phyloP scores from a whole-genome alignment of 2,888 invertebrate genomes.

The Aporophyla nigra region DNA sequence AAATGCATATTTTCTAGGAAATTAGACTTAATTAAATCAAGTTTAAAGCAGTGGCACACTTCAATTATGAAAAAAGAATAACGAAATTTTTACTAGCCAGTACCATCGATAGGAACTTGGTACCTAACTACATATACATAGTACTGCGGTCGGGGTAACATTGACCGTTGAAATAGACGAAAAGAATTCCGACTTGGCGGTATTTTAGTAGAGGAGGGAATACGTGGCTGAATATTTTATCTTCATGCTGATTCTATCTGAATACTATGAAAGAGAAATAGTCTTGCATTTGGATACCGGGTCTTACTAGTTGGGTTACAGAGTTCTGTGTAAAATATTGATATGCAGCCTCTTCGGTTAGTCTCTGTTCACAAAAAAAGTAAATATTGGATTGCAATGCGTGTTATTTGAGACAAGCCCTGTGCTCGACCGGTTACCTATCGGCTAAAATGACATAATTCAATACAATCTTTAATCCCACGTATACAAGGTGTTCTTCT shows the following conservation, averaged over 20 bases:
- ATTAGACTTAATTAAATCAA: slow-evolving; percentile 10
- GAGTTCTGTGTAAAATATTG: slow-evolving; percentile 23
- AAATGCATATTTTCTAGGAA: slow-evolving; percentile 2
- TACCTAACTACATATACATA: not conserved
- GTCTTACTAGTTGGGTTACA: slow-evolving; percentile 3
- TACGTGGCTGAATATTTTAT: slow-evolving; percentile 52
- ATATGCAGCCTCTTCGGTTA: slow-evolving; percentile 10
- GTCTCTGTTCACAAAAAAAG: too few relatives aligned
- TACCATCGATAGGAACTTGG: not conserved
- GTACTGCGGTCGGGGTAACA: not conserved
- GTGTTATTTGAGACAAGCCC: not conserved
- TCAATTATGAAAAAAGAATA: not conserved
- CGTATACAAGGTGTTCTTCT: too few relatives aligned
- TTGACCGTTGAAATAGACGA: slow-evolving; percentile 43
- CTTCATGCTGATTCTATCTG: slow-evolving; percentile 52
- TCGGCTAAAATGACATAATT: too few relatives aligned
- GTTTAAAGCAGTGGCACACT: not conserved
- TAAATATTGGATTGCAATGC: too few relatives aligned
- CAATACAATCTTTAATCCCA: too few relatives aligned
- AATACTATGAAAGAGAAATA: slow-evolving; percentile 44
- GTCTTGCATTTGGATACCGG: slow-evolving; percentile 15
- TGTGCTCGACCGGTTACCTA: too few relatives aligned
- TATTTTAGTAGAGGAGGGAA: slow-evolving; percentile 44
- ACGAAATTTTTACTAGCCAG: not conserved
- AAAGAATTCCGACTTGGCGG: slow-evolving; percentile 48